These are phyloP conservation scores for Microplitis demolitor DNA, from an alignment of 1,140 invertebrate genomes.

Conservation along the genomic window DNA sequence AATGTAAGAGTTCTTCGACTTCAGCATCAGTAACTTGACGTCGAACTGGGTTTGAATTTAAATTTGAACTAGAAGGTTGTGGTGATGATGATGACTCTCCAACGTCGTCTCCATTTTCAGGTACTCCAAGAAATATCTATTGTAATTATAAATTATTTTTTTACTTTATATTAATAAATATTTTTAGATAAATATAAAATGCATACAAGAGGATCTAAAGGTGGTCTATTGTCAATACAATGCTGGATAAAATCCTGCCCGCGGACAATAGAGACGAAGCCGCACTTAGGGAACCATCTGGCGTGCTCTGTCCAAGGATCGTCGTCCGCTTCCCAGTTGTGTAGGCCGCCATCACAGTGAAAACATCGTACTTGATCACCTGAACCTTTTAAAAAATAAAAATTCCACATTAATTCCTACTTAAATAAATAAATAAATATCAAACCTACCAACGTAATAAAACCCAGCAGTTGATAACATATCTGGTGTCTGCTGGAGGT, in stretches of 20 bases:
- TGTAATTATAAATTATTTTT: slow-evolving; percentile 13
- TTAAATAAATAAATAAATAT: neutral
- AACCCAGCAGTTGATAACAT: slow-evolving; percentile 77
- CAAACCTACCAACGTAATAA: slow-evolving; percentile 69
- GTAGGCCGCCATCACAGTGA: slow-evolving; percentile 86
- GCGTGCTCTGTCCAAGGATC: slow-evolving; percentile 91
- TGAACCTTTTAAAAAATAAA: slow-evolving; percentile 49
- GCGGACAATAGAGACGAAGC: slow-evolving; percentile 77
- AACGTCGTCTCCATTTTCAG: slow-evolving; percentile 41
- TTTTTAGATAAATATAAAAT: neutral
- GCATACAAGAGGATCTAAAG: slow-evolving; percentile 44
- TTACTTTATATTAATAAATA: neutral
- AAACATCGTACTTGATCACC: slow-evolving; percentile 86
- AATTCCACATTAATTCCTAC: neutral
- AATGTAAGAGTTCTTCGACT: slow-evolving; percentile 65
- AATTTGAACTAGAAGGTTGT: slow-evolving; percentile 30
- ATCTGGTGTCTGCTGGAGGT: slow-evolving; percentile 69
- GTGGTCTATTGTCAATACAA: slow-evolving; percentile 53
- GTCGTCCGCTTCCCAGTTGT: slow-evolving; percentile 84
- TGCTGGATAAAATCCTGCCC: slow-evolving; percentile 76
- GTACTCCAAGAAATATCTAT: slow-evolving; percentile 46
- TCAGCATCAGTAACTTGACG: slow-evolving; percentile 57
- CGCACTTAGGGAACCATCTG: slow-evolving; percentile 85
- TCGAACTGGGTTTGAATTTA: slow-evolving; percentile 38
- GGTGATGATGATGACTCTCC: slow-evolving; percentile 29